phyloP scores from a whole-genome alignment of 2,888 invertebrate species.

The Drosophila cyrtoloma region DNA sequence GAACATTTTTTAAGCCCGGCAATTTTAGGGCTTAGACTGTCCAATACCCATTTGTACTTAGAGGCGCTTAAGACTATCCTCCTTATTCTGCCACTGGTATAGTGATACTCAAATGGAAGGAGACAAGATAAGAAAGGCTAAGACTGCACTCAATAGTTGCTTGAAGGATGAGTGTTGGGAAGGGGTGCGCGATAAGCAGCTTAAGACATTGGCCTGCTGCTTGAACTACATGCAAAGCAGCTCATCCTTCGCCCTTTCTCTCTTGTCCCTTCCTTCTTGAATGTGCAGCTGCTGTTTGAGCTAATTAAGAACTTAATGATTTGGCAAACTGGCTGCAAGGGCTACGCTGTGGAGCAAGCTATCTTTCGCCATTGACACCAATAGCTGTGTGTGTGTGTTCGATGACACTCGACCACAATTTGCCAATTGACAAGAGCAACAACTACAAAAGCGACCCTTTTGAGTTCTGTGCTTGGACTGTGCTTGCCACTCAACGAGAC shows the following conservation, averaged over 20 bases:
- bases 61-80: slow-evolving; percentile 18
- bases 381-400: slow-evolving; percentile 33
- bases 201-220: slow-evolving; percentile 38
- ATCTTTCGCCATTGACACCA: slow-evolving; percentile 39
- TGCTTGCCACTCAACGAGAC: slow-evolving; percentile 55
- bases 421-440: slow-evolving; percentile 35
- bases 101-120: slow-evolving; percentile 30
- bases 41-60: slow-evolving; percentile 22
- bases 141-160: slow-evolving; percentile 44
- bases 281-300: slow-evolving; percentile 31
- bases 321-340: slow-evolving; percentile 58
- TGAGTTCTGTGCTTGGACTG: slow-evolving; percentile 25
- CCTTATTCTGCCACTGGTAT: slow-evolving; percentile 6
- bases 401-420: slow-evolving; percentile 74
- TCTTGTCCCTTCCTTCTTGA: neutral
- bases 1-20: slow-evolving; percentile 9
- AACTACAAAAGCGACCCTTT: slow-evolving; percentile 27
- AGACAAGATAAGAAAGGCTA: slow-evolving; percentile 42
- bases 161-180: neutral
- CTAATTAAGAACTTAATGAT: slow-evolving; percentile 68
- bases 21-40: slow-evolving; percentile 17
- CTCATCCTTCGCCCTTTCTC: slow-evolving; percentile 2
- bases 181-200: slow-evolving; percentile 29
- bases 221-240: slow-evolving; percentile 54
- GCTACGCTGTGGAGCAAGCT: slow-evolving; percentile 26